phyloP scores from a whole-genome alignment of 2,113 vertebrate genomes.

The Chloropsis hardwickii region DNA sequence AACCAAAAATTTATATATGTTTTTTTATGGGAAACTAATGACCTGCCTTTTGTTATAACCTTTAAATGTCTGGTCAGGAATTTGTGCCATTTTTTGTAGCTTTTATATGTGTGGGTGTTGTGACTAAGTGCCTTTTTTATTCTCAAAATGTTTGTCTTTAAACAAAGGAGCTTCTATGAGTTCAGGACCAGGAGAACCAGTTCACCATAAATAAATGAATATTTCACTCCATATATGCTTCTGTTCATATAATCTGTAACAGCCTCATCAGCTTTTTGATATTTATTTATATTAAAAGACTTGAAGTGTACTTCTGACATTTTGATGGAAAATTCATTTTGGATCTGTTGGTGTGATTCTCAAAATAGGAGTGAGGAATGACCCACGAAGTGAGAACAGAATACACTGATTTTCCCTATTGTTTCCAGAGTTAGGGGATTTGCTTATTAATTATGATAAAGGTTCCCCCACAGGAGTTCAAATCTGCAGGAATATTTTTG shows the following conservation, averaged over 20 bases:
- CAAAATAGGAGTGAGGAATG: not conserved
- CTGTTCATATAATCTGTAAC: not conserved
- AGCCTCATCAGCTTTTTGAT: not conserved
- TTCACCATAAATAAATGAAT: not conserved
- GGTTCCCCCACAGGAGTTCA: not conserved
- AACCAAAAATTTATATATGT: not conserved
- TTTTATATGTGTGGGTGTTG: not conserved
- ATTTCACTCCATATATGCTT: not conserved
- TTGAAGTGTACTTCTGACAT: not conserved
- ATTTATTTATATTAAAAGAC: constrained; percentile 1
- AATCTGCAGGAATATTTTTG: not conserved
- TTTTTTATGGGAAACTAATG: not conserved
- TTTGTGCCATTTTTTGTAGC: not conserved
- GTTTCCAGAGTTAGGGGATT: not conserved
- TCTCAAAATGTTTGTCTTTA: not conserved
- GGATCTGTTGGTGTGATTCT: not conserved
- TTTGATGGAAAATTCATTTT: not conserved
- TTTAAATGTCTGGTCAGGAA: not conserved
- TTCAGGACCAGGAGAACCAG: not conserved
- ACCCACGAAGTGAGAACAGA: accelerated
- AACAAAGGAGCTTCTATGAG: not conserved
- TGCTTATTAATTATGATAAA: not conserved
- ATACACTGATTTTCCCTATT: accelerated
- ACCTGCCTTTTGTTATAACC: not conserved
- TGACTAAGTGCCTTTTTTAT: constrained; percentile 13